A percentile compares a stretch with the other conserved stretches of the same genome.
Evolutionary conservation across 2,888 invertebrate species (phyloP).

Genomic region (Reticulitermes lucifugus): DNA sequence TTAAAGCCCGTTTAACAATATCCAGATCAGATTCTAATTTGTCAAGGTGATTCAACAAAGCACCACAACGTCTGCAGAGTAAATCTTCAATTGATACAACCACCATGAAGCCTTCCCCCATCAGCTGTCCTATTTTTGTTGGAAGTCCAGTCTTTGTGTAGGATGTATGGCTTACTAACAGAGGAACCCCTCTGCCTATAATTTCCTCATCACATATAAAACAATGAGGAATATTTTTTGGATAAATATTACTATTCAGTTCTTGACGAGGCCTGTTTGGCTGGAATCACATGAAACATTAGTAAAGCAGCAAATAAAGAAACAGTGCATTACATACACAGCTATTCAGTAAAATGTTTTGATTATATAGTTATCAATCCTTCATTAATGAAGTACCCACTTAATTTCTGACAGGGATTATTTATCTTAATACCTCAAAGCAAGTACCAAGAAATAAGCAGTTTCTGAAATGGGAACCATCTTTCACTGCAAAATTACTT

Average conservation of each 20-base stretch:
- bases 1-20: conserved; percentile 58
- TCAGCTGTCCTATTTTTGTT: conserved; percentile 65
- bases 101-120: conserved; percentile 66
- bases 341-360: no score
- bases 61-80: conserved; percentile 64
- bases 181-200: conserved; percentile 59
- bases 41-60: conserved; percentile 65
- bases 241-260: conserved; percentile 6
- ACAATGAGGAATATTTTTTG: conserved; percentile 57
- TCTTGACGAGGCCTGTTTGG: background rate
- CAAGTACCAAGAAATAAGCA: no score
- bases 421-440: no score
- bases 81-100: conserved; percentile 65
- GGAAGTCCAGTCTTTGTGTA: conserved; percentile 65
- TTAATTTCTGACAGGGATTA: no score
- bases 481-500: no score
- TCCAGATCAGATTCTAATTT: conserved; percentile 65
- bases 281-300: background rate
- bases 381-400: no score
- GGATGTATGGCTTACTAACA: conserved; percentile 59
- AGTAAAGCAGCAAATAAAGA: no score
- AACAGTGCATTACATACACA: no score
- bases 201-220: conserved; percentile 64
- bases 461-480: no score
- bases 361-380: no score